phyloP scores from a whole-genome alignment of 64 coral and sea anemone genomes.

The Platygyra sinensis region DNA sequence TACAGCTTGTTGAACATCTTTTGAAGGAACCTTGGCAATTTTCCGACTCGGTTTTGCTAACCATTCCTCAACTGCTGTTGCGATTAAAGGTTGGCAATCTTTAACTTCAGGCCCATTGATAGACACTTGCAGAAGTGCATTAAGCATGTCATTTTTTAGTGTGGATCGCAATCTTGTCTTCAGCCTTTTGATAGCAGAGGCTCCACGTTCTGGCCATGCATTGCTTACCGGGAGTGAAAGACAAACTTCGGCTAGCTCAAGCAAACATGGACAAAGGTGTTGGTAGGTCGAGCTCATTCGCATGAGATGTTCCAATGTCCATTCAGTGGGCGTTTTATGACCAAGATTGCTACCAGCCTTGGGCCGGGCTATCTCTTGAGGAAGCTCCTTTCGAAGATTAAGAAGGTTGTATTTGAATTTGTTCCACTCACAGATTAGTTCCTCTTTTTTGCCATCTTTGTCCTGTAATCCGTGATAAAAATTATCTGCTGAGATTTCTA shows the following conservation, averaged over 20 bases:
- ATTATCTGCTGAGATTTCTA: conserved; percentile 30
- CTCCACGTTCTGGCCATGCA: conserved; percentile 46
- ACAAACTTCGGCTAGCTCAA: conserved; percentile 46
- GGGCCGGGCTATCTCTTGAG: conserved; percentile 45
- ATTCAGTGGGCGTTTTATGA: conserved; percentile 49
- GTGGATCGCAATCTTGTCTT: conserved; percentile 49
- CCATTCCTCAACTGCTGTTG: too few species aligned
- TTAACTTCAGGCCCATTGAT: too few species aligned
- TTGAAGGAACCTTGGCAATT: too few species aligned
- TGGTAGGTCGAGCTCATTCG: conserved; percentile 37
- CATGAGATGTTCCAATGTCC: conserved; percentile 33
- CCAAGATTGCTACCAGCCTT: neutral
- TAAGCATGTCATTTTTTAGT: too few species aligned
- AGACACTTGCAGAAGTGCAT: conserved; percentile 38
- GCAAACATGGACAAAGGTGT: conserved; percentile 23
- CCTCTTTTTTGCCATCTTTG: too few species aligned
- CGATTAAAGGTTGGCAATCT: too few species aligned
- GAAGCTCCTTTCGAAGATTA: conserved; percentile 30
- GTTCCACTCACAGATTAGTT: too few species aligned
- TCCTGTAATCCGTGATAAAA: conserved; percentile 64
- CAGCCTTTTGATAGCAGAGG: conserved; percentile 50
- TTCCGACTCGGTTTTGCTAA: too few species aligned
- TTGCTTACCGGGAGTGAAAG: conserved; percentile 48
- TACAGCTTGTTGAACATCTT: too few species aligned
- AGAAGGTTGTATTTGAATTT: too few species aligned